Conservation (phyloP, 1,140 invertebrate species). For the Lepidotrigona ventralis region DNA sequence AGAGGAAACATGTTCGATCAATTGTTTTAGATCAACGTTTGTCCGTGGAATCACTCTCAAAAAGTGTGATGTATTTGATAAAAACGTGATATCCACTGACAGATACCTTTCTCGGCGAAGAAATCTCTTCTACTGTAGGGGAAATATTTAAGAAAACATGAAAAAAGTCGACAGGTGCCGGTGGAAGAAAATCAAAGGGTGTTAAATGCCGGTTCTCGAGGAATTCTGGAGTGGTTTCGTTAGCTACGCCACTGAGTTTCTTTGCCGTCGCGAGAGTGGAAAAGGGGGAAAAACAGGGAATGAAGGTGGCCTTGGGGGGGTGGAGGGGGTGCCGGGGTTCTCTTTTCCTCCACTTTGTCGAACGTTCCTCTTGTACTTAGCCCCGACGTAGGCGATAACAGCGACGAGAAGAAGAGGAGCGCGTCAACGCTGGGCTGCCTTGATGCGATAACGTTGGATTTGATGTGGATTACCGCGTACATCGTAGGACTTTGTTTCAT, state of each 20-base stretch:
- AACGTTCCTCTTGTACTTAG: constrained; percentile 50
- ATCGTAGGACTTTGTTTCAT: constrained; percentile 59
- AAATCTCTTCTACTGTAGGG: too few species aligned
- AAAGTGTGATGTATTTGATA: too few species aligned
- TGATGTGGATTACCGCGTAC: constrained; percentile 60
- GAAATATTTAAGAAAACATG: not conserved
- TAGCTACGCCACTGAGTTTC: constrained; percentile 36
- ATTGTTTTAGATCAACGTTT: too few species aligned
- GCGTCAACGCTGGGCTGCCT: constrained; percentile 41
- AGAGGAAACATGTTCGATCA: too few species aligned
- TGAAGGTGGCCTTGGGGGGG: not conserved
- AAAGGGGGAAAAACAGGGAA: not conserved
- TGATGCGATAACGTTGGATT: constrained; percentile 63
- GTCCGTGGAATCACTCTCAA: too few species aligned
- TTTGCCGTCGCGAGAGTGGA: not conserved
- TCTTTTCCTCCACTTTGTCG: not conserved
- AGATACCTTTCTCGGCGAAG: too few species aligned
- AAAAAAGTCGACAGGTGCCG: not conserved
- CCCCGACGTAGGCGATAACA: constrained; percentile 23
- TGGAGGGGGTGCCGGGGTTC: not conserved
- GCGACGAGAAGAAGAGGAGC: constrained; percentile 1
- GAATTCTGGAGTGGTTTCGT: not conserved
- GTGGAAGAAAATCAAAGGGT: not conserved
- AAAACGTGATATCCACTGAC: too few species aligned
- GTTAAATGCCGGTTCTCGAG: not conserved